Conservation (phyloP, 2,113 vertebrate genomes). For the Typhlomys cinereus region DNA sequence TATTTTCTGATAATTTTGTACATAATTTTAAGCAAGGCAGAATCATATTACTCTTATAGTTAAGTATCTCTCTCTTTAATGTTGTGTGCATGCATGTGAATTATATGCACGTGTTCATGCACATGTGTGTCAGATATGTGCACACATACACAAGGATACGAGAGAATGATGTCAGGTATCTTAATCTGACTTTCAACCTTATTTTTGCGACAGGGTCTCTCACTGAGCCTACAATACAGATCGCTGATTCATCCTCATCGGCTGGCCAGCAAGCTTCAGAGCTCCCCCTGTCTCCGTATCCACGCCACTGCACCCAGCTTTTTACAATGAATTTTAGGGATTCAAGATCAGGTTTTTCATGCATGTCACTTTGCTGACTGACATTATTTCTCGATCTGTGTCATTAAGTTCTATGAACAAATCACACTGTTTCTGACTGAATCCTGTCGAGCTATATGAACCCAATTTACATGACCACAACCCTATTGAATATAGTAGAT, state of each 20-base stretch:
- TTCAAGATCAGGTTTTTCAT: neutral
- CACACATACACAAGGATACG: no score
- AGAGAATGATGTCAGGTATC: neutral
- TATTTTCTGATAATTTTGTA: neutral
- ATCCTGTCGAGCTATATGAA: neutral
- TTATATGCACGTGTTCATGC: neutral
- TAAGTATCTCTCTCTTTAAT: neutral
- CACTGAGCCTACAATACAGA: neutral
- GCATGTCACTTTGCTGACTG: neutral
- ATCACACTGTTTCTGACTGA: neutral
- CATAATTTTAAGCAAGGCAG: slow-evolving; percentile 15
- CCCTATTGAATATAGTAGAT: neutral
- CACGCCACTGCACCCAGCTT: neutral
- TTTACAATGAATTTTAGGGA: neutral
- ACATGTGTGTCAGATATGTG: no score
- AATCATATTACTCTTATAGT: neutral
- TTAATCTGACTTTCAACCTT: neutral
- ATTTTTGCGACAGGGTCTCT: neutral
- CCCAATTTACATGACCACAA: slow-evolving; percentile 18
- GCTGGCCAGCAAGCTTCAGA: neutral
- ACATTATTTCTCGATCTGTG: neutral
- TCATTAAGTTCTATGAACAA: slow-evolving; percentile 1
- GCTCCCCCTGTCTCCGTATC: neutral
- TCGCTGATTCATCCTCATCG: neutral
- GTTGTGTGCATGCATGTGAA: no score